Percentiles rank a stretch among this genome's conserved stretches.
Conservation (phyloP, 2,888 invertebrate species). For the Archips crataeganus region DNA sequence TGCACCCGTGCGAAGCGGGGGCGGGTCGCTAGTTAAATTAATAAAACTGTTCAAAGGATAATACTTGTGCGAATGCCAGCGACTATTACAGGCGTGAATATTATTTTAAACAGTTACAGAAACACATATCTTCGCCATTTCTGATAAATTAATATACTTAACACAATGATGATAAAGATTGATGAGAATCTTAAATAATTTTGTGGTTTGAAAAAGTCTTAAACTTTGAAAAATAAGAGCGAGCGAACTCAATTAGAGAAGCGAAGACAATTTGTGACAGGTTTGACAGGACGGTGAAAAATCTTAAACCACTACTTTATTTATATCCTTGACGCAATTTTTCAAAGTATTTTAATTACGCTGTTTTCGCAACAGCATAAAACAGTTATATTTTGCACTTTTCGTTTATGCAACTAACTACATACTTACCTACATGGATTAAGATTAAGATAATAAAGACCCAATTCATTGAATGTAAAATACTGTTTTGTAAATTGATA, state of each 20-base stretch:
- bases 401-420: background rate
- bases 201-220: background rate
- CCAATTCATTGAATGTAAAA: too few relatives aligned
- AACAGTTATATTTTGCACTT: background rate
- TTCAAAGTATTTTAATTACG: background rate
- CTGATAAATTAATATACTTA: background rate
- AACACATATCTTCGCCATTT: background rate
- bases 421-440: background rate
- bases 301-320: background rate
- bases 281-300: conserved; percentile 7
- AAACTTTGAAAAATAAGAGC: background rate
- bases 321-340: background rate
- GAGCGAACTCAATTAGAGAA: background rate
- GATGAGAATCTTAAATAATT: background rate
- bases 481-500: too few relatives aligned
- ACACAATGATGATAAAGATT: background rate
- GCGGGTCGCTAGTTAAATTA: too few relatives aligned
- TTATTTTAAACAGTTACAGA: background rate
- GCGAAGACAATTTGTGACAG: conserved; percentile 1
- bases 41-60: too few relatives aligned
- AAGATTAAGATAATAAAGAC: background rate
- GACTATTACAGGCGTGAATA: background rate
- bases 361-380: background rate
- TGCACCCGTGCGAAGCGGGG: too few relatives aligned
- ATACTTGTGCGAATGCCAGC: too few relatives aligned